Percentiles rank a stretch among this genome's conserved stretches.
Conservation (phyloP, 2,113 vertebrate genomes). For the Arvicanthis niloticus region DNA sequence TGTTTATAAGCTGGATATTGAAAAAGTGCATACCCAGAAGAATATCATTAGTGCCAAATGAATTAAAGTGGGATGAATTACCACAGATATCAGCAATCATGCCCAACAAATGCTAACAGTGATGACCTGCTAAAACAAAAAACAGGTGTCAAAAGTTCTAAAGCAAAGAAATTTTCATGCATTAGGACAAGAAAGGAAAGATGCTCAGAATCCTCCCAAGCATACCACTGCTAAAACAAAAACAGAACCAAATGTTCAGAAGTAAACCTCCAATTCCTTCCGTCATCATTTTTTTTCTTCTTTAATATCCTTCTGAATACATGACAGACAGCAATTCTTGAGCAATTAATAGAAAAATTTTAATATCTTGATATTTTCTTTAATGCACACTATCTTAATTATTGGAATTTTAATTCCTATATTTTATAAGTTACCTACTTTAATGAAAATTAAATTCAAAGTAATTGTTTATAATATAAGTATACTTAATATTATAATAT, state of each 20-base stretch:
- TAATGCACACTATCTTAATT: background rate
- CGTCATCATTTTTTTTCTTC: background rate
- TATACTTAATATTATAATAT: no score
- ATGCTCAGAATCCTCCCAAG: background rate
- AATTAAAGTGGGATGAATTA: background rate
- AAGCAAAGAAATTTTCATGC: background rate
- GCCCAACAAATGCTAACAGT: background rate
- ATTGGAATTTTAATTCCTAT: background rate
- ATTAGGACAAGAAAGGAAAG: background rate
- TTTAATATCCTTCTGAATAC: background rate
- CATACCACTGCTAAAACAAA: background rate
- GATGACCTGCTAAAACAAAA: background rate
- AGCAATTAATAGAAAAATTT: background rate
- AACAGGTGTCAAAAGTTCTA: background rate
- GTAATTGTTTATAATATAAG: background rate
- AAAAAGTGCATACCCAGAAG: background rate
- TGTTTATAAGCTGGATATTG: background rate
- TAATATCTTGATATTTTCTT: background rate
- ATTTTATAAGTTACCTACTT: constrained; percentile 15
- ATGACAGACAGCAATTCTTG: background rate
- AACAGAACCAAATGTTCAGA: background rate
- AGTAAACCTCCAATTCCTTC: background rate
- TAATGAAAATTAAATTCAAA: background rate
- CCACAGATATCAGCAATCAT: background rate
- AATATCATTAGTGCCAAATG: background rate